Conservation (phyloP, 2,888 invertebrate genomes). For the Micoletzkya japonica region DNA sequence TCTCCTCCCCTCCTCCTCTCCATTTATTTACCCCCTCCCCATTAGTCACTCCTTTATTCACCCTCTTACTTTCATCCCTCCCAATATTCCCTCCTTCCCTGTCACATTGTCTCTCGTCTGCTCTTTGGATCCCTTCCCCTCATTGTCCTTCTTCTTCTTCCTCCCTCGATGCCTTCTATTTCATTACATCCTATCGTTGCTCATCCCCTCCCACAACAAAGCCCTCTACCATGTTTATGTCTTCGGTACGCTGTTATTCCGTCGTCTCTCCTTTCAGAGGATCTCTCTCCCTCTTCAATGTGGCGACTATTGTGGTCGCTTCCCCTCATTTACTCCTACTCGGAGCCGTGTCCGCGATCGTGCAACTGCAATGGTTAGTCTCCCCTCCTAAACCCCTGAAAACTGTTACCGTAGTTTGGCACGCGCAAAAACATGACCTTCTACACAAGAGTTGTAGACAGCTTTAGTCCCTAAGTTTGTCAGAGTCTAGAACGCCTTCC, state of each 20-base stretch:
- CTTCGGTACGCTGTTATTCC: not conserved
- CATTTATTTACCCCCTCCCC: slow-evolving; percentile 2
- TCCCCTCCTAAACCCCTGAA: not conserved
- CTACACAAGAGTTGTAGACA: not conserved
- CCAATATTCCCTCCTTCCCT: not conserved
- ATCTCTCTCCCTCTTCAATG: not conserved
- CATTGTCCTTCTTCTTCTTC: not conserved
- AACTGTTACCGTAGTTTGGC: not conserved
- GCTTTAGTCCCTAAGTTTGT: not conserved
- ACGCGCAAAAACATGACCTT: no score
- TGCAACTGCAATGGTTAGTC: slow-evolving; percentile 20
- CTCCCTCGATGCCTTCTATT: not conserved
- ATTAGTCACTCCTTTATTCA: slow-evolving; percentile 4
- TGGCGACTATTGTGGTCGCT: not conserved
- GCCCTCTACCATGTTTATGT: no score
- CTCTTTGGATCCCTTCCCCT: not conserved
- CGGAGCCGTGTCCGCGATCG: slow-evolving; percentile 11
- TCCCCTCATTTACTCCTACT: slow-evolving; percentile 10
- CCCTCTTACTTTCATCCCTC: not conserved
- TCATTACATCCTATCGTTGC: not conserved
- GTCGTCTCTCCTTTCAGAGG: not conserved
- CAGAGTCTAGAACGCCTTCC: not conserved
- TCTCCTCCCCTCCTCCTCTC: not conserved
- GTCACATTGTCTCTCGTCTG: not conserved
- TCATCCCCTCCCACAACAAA: not conserved